Evolutionary conservation across 2,113 vertebrate genomes (phyloP).

Genomic region (Ammodramus savannarum): DNA sequence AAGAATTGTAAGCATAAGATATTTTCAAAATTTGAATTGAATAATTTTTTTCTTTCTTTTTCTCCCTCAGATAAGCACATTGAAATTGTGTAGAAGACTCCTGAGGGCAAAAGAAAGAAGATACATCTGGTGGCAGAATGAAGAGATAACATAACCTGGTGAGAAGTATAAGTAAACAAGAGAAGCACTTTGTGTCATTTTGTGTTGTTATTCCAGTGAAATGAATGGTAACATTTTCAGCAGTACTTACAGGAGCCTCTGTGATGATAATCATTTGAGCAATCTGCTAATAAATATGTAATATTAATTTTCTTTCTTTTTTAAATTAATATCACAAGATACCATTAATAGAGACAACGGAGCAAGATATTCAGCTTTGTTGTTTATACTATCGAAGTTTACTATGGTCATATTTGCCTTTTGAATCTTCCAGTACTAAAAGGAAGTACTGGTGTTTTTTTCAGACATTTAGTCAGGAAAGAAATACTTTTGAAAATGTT

Average conservation of each 20-base stretch:
- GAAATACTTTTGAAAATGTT: neutral
- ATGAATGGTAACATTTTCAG: neutral
- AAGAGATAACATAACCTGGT: neutral
- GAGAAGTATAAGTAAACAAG: neutral
- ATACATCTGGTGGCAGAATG: neutral
- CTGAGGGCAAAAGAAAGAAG: neutral
- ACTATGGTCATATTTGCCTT: neutral
- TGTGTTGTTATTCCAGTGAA: neutral
- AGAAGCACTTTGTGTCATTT: neutral
- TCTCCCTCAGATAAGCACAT: neutral
- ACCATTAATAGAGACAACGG: neutral
- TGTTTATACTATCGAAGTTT: neutral
- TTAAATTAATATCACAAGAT: neutral
- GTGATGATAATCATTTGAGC: neutral
- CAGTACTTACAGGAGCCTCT: neutral
- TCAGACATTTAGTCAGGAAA: neutral
- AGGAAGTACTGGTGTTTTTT: neutral
- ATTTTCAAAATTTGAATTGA: neutral
- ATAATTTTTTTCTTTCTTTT: neutral
- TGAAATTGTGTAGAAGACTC: neutral
- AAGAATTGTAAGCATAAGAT: neutral
- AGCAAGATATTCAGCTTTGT: neutral
- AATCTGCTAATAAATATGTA: neutral
- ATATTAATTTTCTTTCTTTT: neutral
- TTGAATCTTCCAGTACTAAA: neutral